Evolutionary conservation across 2,113 vertebrate genomes (phyloP).

Genomic region (Tichodroma muraria): DNA sequence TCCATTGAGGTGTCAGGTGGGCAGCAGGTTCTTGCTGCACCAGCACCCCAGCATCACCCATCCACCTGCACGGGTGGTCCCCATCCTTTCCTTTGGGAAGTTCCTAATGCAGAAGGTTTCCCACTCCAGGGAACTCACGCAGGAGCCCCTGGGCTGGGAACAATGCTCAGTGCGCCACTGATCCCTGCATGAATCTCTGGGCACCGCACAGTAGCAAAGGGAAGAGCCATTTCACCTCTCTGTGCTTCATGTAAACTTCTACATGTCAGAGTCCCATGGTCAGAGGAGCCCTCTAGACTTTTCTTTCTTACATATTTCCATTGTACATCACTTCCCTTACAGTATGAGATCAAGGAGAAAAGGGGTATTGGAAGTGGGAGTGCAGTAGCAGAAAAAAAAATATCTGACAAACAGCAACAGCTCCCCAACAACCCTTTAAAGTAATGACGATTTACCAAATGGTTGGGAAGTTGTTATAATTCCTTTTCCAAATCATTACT

Average conservation of each 20-base stretch:
- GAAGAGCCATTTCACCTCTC: background rate
- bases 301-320: background rate
- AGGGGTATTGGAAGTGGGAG: constrained; percentile 34
- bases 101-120: background rate
- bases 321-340: background rate
- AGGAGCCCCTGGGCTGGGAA: background rate
- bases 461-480: constrained; percentile 90
- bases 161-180: background rate
- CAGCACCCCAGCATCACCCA: background rate
- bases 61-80: background rate
- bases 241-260: background rate
- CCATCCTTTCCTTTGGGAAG: background rate
- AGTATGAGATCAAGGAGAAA: background rate
- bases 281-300: background rate
- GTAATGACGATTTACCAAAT: constrained; percentile 93
- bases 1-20: fast-evolving
- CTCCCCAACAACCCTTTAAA: constrained; percentile 72
- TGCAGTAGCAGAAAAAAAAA: constrained; percentile 25
- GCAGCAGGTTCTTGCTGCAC: background rate
- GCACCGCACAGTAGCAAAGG: fast-evolving
- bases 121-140: fast-evolving
- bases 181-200: background rate
- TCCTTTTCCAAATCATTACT: constrained; percentile 91
- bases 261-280: background rate
- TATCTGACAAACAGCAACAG: constrained; percentile 60